Evolutionary conservation across 2,797 vertebrate species (phyloP).

Genomic region (Sorex maritimensis): DNA sequence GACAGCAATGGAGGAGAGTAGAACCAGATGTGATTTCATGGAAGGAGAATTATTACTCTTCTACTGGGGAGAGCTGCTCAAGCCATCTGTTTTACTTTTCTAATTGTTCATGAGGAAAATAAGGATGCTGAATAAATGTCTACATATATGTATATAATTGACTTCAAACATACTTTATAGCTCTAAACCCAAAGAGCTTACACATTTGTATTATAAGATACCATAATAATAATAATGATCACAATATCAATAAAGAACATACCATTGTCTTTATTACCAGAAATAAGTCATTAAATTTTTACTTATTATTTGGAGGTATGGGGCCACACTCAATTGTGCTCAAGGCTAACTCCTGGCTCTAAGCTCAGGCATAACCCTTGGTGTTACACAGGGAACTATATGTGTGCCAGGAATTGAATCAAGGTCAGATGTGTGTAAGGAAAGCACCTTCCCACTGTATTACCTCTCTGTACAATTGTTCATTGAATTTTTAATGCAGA

Average conservation of each 20-base stretch:
- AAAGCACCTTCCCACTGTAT: too few relatives aligned
- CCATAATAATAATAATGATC: too few relatives aligned
- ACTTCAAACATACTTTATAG: slow-evolving; percentile 35
- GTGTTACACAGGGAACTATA: too few relatives aligned
- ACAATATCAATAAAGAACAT: slow-evolving; percentile 48
- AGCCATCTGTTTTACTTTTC: background rate
- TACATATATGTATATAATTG: background rate
- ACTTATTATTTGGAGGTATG: too few relatives aligned
- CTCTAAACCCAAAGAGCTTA: slow-evolving; percentile 41
- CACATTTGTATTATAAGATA: background rate
- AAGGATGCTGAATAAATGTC: background rate
- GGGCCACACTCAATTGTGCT: too few relatives aligned
- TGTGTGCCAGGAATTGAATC: too few relatives aligned
- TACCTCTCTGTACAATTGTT: too few relatives aligned
- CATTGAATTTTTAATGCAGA: background rate
- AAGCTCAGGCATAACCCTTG: too few relatives aligned
- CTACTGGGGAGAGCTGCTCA: background rate
- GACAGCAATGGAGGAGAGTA: background rate
- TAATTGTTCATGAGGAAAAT: background rate
- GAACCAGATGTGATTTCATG: slow-evolving; percentile 28
- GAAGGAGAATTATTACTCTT: background rate
- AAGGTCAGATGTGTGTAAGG: too few relatives aligned
- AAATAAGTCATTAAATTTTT: slow-evolving; percentile 41
- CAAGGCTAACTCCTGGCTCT: too few relatives aligned
- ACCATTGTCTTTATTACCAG: background rate